Conservation (phyloP, 2,113 vertebrate species). For the Pelvicachromis taeniatus region DNA sequence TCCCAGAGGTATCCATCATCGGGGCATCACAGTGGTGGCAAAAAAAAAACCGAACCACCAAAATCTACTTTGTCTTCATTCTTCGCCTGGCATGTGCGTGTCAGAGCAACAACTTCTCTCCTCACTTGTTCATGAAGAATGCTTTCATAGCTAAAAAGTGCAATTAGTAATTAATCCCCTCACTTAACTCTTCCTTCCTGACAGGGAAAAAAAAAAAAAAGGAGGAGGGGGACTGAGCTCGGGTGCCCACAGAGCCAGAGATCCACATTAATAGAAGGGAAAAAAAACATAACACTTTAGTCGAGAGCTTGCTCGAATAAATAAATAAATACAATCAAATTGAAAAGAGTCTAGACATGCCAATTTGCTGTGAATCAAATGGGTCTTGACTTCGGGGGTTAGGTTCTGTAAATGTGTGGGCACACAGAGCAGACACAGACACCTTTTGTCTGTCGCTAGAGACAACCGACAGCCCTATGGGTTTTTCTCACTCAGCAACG, state of each 20-base stretch:
- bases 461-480: background rate
- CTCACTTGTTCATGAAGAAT: conserved; percentile 2
- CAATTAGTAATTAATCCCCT: conserved; percentile 21
- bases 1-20: conserved; percentile 55
- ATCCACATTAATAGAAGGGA: conserved; percentile 12
- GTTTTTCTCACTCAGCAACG: conserved; percentile 9
- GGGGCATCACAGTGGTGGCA: conserved; percentile 10
- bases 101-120: background rate
- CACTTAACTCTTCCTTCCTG: background rate
- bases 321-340: background rate
- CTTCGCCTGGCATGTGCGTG: conserved; percentile 5
- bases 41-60: background rate
- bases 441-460: conserved; percentile 11
- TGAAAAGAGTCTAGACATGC: background rate
- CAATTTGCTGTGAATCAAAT: conserved; percentile 20
- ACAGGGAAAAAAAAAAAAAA: background rate
- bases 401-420: conserved; percentile 19
- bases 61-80: conserved; percentile 29
- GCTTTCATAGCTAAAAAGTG: background rate
- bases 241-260: background rate
- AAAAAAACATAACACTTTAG: background rate
- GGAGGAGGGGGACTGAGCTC: background rate
- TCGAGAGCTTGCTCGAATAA: background rate
- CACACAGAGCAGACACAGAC: background rate
- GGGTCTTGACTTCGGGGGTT: conserved; percentile 6